Evolutionary conservation across 1,140 invertebrate genomes (phyloP), one percentile per base, ranked within the genome.

Genomic region (Aphaenogaster rudis): DNA sequence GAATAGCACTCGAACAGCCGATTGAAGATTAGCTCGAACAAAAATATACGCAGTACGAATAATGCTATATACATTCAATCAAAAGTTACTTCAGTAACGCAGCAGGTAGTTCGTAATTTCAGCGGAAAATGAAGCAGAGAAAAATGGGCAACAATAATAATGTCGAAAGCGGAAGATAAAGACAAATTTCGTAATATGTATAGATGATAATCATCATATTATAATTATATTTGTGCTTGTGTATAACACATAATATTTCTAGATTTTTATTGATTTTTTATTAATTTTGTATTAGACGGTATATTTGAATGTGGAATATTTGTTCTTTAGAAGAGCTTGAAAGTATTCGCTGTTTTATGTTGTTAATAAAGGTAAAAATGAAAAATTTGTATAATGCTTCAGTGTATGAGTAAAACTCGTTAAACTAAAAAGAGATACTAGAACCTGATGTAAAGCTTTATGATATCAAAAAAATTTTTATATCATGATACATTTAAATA

Each of bases 81-180:
- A 50, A 79, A 79, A 45, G 21, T 45, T 52, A 67, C 48, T 61
- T 59, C 79, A 33, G 69, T 82, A 82, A 82, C 64, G 50, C 48
- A 48, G 57, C 54, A 84, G 67, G 67, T 74, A 54, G 80, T 61
- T 84, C 48, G 7, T 69, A 57, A 54, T 84, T 82, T 72, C 33
- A 48, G 21, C 45, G 17, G 7, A n/a, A 13, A 63, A 33, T 28
- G 6, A 63, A n/a, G 13, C 2, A 15, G 7, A 78, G n/a, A 28
- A 17, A 33, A 61, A 78, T 21, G 9, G 11, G 4, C 6, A 78
- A 63, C 36, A 8, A 48, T 5, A 45, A 28, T 67, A 45, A 7
- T 33, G 28, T 50, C 13, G 4, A 67, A 52, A 13, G 8, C 3
- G 1, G n/a, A 45, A 71, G 21, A 71, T 71, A 28, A 33, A 28